Conservation (phyloP, 30 jellyfish, hydroid and myxozoan species). For the Hydractinia echinata region DNA sequence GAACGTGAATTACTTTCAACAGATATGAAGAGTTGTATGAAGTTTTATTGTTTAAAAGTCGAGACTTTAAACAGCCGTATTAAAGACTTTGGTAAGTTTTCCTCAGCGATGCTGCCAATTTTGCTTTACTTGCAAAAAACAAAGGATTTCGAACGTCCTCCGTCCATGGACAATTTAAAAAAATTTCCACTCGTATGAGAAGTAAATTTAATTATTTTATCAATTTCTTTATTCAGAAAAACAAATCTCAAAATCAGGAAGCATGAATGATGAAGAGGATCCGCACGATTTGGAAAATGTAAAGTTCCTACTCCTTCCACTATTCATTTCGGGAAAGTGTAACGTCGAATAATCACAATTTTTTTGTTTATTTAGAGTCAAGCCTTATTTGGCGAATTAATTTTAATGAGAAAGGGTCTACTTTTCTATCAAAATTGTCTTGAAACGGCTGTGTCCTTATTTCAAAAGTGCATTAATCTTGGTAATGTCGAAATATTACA, state of each 20-base stretch:
- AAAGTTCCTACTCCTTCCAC: neutral
- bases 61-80: too few relatives aligned
- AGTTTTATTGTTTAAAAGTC: too few relatives aligned
- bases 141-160: too few relatives aligned
- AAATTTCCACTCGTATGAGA: too few relatives aligned
- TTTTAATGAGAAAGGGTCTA: neutral
- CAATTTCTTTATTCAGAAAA: neutral
- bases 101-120: too few relatives aligned
- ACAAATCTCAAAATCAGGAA: neutral
- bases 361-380: neutral
- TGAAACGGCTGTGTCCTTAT: neutral
- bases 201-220: neutral
- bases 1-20: neutral
- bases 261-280: neutral
- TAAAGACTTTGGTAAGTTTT: too few relatives aligned
- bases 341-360: neutral
- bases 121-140: too few relatives aligned
- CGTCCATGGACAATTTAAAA: too few relatives aligned
- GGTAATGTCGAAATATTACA: too few relatives aligned
- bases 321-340: neutral
- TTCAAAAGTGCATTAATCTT: too few relatives aligned
- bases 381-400: neutral
- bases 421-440: neutral
- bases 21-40: neutral
- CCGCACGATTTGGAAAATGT: constrained; percentile 1